Evolutionary conservation across 2,888 invertebrate genomes (phyloP).

Genomic region (Oxycera nigricornis): DNA sequence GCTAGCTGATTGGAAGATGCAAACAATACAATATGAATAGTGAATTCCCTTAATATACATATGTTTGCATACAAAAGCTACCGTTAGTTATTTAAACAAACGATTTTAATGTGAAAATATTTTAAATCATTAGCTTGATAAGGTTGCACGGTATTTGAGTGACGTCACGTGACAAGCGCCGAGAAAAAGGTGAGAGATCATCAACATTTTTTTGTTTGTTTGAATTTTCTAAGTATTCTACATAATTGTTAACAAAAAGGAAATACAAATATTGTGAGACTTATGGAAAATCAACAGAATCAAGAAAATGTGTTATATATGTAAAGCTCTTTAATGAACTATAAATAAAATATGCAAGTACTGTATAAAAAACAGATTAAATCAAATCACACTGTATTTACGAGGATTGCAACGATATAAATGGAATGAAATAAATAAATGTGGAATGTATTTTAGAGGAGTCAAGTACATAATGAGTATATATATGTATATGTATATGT

Average conservation of each 20-base stretch:
- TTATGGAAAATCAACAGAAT: not conserved
- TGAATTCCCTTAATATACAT: not conserved
- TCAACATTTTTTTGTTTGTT: not conserved
- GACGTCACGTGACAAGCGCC: not conserved
- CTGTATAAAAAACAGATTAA: slow-evolving; percentile 17
- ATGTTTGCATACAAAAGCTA: not conserved
- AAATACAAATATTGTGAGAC: not conserved
- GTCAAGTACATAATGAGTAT: slow-evolving; percentile 8
- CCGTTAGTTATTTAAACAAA: not conserved
- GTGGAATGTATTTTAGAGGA: slow-evolving; percentile 31
- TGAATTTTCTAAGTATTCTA: not conserved
- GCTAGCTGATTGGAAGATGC: not conserved
- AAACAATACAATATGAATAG: not conserved
- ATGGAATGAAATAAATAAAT: not conserved
- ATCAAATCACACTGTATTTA: slow-evolving; percentile 1
- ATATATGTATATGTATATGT: not conserved
- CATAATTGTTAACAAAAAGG: too few relatives aligned
- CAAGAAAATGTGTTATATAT: slow-evolving; percentile 28
- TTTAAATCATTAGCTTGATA: slow-evolving; percentile 17
- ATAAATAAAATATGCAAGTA: not conserved
- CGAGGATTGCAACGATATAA: not conserved
- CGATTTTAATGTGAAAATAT: not conserved
- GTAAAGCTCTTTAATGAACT: slow-evolving; percentile 22
- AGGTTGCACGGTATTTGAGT: not conserved
- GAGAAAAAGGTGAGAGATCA: not conserved